phyloP scores from a whole-genome alignment of 2,888 invertebrate genomes.

The Thyatira batis region DNA sequence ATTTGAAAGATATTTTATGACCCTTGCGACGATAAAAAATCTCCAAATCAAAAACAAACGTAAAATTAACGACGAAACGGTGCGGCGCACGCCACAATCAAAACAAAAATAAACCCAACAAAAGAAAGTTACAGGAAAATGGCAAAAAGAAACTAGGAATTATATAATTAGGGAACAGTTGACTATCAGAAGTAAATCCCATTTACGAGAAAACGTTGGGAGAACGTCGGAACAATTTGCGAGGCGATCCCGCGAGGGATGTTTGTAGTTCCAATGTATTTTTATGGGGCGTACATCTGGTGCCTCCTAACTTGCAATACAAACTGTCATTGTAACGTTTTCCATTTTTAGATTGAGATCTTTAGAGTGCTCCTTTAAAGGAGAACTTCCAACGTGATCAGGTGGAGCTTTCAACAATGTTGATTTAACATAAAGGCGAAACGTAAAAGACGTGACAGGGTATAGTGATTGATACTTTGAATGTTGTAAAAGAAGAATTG shows the following conservation, averaged over 20 bases:
- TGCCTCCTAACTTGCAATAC: neutral
- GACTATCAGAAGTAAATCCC: slow-evolving; percentile 57
- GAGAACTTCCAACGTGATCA: too few species aligned
- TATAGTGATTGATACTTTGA: too few species aligned
- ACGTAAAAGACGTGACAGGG: too few species aligned
- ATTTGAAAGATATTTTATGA: too few species aligned
- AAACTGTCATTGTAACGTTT: neutral
- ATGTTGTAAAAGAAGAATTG: too few species aligned
- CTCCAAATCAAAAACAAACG: slow-evolving; percentile 1
- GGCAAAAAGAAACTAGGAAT: slow-evolving; percentile 40
- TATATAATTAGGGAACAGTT: slow-evolving; percentile 56
- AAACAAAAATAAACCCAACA: slow-evolving; percentile 16
- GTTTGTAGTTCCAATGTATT: slow-evolving; percentile 11
- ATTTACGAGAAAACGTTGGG: slow-evolving; percentile 29
- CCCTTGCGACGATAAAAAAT: neutral
- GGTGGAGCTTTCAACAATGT: neutral
- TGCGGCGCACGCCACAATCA: slow-evolving; percentile 23
- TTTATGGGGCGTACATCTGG: neutral
- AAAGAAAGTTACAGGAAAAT: slow-evolving; percentile 30
- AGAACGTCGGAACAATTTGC: slow-evolving; percentile 31
- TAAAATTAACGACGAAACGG: slow-evolving; percentile 19
- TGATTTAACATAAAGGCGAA: too few species aligned
- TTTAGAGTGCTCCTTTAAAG: too few species aligned
- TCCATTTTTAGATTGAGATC: neutral
- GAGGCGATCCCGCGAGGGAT: slow-evolving; percentile 25